A percentile compares a stretch with the other conserved stretches of the same genome.
Evolutionary conservation across 2,888 invertebrate species (phyloP).

Genomic region (Mythimna loreyi): DNA sequence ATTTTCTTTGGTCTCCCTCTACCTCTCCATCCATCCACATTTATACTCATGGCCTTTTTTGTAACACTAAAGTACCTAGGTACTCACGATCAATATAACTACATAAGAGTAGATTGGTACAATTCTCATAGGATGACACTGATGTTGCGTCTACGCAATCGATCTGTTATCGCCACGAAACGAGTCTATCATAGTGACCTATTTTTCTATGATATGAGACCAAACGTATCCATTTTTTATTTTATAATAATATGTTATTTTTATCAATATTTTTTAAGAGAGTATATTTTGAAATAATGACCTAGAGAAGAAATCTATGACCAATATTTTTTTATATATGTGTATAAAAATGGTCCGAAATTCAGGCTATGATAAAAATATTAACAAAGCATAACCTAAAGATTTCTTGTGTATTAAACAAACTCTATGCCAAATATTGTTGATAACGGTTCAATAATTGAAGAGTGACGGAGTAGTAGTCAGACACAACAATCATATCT

Average conservation of each 20-base stretch:
- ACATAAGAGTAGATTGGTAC: conserved; percentile 17
- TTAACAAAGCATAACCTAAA: background rate
- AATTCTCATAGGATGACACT: conserved; percentile 6
- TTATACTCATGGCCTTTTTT: too few relatives aligned
- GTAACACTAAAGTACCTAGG: too few relatives aligned
- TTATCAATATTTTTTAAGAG: background rate
- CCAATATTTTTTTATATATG: background rate
- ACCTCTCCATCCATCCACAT: too few relatives aligned
- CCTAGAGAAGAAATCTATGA: too few relatives aligned
- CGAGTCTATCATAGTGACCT: conserved; percentile 37
- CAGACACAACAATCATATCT: background rate
- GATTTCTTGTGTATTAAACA: background rate
- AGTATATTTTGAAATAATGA: background rate
- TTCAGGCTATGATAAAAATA: too few relatives aligned
- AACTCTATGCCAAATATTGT: background rate
- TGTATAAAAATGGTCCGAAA: too few relatives aligned
- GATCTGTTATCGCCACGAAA: conserved; percentile 39
- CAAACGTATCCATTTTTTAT: background rate
- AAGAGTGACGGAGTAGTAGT: background rate
- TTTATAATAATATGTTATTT: too few relatives aligned
- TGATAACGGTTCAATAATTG: background rate
- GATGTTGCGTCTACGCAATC: conserved; percentile 23
- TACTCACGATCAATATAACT: background rate
- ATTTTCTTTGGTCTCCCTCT: too few relatives aligned
- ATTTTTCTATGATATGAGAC: conserved; percentile 30